Percentiles rank a stretch among this genome's conserved stretches.
Conservation (phyloP, 2,113 vertebrate genomes). For the Egretta garzetta region DNA sequence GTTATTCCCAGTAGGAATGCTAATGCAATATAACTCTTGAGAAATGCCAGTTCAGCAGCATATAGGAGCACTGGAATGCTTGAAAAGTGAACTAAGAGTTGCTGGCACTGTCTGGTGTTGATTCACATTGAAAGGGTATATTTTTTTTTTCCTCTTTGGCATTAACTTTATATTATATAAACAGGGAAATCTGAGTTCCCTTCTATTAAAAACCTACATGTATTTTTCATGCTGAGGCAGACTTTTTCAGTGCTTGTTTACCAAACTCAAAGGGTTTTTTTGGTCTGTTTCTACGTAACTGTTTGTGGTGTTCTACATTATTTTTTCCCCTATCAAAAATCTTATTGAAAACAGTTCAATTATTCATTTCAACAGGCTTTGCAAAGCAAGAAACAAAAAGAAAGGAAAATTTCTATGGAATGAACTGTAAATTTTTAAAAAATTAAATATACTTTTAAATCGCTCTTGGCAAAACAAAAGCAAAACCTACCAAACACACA, state of each 20-base stretch:
- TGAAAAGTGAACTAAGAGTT: neutral
- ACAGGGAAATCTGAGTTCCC: neutral
- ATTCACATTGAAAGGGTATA: neutral
- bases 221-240: neutral
- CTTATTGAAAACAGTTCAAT: neutral
- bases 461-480: neutral
- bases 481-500: neutral
- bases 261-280: neutral
- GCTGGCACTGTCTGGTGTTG: neutral
- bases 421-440: neutral
- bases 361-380: constrained; percentile 1
- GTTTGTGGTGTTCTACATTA: neutral
- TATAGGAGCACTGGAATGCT: rapidly evolving
- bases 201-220: neutral
- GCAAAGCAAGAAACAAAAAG: neutral
- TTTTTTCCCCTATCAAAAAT: neutral
- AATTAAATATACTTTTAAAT: neutral
- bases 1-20: neutral
- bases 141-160: neutral
- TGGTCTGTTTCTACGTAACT: neutral
- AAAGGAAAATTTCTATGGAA: neutral
- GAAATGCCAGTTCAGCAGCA: neutral
- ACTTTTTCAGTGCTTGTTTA: neutral
- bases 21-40: neutral
- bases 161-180: neutral